Evolutionary conservation across 2,113 vertebrate genomes (phyloP).

Genomic region (Syngnathus scovelli): DNA sequence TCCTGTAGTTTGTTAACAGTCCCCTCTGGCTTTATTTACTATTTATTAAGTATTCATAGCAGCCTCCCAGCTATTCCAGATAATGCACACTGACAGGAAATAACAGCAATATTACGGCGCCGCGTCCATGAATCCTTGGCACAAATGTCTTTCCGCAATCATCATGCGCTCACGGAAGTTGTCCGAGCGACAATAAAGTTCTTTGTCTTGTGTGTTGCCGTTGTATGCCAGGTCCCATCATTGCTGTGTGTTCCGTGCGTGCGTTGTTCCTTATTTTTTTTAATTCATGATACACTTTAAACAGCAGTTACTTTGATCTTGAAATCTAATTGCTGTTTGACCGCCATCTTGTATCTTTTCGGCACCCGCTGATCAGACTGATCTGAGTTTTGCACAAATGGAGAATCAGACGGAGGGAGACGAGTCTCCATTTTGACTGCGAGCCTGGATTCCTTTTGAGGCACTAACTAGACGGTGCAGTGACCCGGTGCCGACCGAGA

Average conservation of each 20-base stretch:
- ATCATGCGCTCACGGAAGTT: constrained; percentile 4
- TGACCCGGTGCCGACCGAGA: background rate
- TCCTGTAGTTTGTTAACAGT: background rate
- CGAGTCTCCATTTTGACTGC: constrained; percentile 4
- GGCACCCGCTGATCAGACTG: background rate
- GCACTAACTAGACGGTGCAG: constrained; percentile 20
- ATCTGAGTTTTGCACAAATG: background rate
- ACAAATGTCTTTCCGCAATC: background rate
- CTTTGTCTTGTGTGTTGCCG: background rate
- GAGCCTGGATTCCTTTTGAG: constrained; percentile 17
- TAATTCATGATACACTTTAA: background rate
- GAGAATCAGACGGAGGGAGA: background rate
- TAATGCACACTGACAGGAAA: constrained; percentile 28
- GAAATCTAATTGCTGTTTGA: background rate
- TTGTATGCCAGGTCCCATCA: background rate
- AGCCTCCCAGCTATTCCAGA: constrained; percentile 3
- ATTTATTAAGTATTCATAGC: background rate
- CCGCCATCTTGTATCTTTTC: background rate
- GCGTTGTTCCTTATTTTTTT: background rate
- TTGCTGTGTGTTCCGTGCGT: background rate
- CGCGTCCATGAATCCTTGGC: constrained; percentile 7
- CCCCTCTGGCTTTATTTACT: background rate
- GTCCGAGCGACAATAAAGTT: constrained; percentile 13
- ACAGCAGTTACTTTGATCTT: background rate
- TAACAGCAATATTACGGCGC: constrained; percentile 21